These are phyloP conservation scores for Phortica okadai DNA, from an alignment of 2,888 invertebrate genomes.

Conservation along the genomic window DNA sequence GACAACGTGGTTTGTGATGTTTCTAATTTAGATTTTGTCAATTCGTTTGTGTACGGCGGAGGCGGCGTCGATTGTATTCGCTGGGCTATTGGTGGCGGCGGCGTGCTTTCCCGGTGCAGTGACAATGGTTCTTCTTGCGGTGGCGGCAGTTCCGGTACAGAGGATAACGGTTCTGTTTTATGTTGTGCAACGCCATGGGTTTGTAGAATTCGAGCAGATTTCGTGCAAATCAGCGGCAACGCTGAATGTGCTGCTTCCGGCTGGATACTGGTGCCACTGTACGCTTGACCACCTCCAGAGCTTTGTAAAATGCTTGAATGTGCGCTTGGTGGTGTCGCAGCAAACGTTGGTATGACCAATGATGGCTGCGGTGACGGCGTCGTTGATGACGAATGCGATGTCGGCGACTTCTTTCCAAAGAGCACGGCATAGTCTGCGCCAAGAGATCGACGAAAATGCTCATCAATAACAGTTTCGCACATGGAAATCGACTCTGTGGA, in stretches of 20 bases:
- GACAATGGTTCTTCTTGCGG: conserved; percentile 68
- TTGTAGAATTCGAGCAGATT: conserved; percentile 51
- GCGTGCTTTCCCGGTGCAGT: conserved; percentile 48
- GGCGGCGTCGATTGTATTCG: conserved; percentile 54
- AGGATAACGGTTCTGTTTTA: conserved; percentile 37
- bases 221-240: conserved; percentile 46
- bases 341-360: conserved; percentile 43
- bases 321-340: conserved; percentile 11
- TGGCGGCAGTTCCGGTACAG: conserved; percentile 55
- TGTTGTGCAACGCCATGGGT: conserved; percentile 56
- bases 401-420: conserved; percentile 79
- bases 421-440: conserved; percentile 87
- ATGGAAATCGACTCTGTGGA: conserved; percentile 82
- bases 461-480: conserved; percentile 92
- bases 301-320: neutral
- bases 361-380: conserved; percentile 60
- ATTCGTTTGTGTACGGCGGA: conserved; percentile 46
- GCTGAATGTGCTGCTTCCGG: conserved; percentile 28
- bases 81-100: conserved; percentile 47
- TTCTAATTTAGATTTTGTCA: conserved; percentile 33
- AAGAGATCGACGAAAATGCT: conserved; percentile 94
- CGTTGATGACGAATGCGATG: conserved; percentile 65
- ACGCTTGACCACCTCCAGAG: conserved; percentile 42
- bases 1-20: neutral
- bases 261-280: conserved; percentile 27